Evolutionary conservation across 2,888 invertebrate species (phyloP), one percentile per base, ranked within the genome.

Genomic region (Scaptomyza reducta): DNA sequence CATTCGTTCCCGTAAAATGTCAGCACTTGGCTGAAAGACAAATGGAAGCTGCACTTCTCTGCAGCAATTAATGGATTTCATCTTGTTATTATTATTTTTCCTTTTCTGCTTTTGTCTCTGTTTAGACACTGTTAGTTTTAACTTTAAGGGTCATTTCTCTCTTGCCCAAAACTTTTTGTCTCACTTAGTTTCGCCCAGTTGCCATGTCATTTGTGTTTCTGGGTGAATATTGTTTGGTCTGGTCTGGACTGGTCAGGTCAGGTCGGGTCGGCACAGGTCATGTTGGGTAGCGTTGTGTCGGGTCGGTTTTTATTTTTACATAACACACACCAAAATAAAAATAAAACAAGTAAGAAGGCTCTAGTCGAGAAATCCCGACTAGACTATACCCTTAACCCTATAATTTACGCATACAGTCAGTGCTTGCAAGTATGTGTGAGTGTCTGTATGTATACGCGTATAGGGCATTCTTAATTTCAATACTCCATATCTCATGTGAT

Each of bases 61-160:
- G 73, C 76, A 89, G 83, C 89, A 90, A 90, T 90, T 90, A 90
- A 90, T 87, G 87, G 87, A 88, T 87, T 89, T 88, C 73, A 79
- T 11, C 5, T 25, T 18, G 22, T 41, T n/a, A 7, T 10, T 16
- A 7, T 22, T 31, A 31, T 27, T 29, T 45, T 59, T 64, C 67
- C 69, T 60, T 68, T 64, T 62, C 71, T 73, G 68, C 3, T 22
- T 1, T 71, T 79, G 77, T 74, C 67, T 69, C 75, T 79, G 78
- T 87, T 88, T 80, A 82, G 82, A 82, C 79, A 78, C 79, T 84
- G 88, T 78, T 85, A 75, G 74, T 79, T 88, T 71, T 76, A 79
- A 79, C 78, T 86, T 77, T 77, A 74, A 81, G 85, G 80, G 82
- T 85, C 87, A 88, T 90, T 88, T 90, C 82, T 89, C 89, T 88